phyloP scores from a whole-genome alignment of 2,797 vertebrate species.

The Neosalanx taihuensis region DNA sequence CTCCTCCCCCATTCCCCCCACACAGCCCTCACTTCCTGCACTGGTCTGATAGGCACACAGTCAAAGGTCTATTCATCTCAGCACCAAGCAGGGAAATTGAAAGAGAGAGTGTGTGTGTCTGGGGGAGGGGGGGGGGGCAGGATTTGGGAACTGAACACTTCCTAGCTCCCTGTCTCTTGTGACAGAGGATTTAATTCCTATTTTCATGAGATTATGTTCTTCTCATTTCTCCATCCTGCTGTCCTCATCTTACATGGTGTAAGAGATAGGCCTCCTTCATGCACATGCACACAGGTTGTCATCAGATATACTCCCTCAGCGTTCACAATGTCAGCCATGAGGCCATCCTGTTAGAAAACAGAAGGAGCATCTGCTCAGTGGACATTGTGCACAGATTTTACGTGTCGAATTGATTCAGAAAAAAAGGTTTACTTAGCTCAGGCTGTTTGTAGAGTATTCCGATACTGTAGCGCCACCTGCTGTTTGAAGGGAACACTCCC shows the following conservation, averaged over 20 bases:
- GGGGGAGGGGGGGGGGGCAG: too few relatives aligned
- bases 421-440: background rate
- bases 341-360: background rate
- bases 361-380: background rate
- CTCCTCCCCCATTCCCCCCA: slow-evolving; percentile 14
- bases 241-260: background rate
- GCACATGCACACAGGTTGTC: too few relatives aligned
- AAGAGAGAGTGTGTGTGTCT: background rate
- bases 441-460: background rate
- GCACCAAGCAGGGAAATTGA: slow-evolving; percentile 3
- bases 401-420: slow-evolving; percentile 13
- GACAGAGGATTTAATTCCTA: slow-evolving; percentile 12
- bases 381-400: slow-evolving; percentile 5
- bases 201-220: slow-evolving; percentile 21
- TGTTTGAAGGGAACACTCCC: slow-evolving; percentile 32
- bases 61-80: slow-evolving; percentile 16
- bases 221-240: background rate
- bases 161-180: slow-evolving; percentile 3
- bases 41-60: slow-evolving; percentile 16
- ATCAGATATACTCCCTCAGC: background rate
- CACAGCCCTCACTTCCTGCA: slow-evolving; percentile 19
- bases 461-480: slow-evolving; percentile 53
- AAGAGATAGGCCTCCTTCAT: background rate
- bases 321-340: background rate
- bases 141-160: background rate